Evolutionary conservation across 2,888 invertebrate species (phyloP), one percentile per base, ranked within the genome.

Genomic region (Ommatoiulus sabulosus): DNA sequence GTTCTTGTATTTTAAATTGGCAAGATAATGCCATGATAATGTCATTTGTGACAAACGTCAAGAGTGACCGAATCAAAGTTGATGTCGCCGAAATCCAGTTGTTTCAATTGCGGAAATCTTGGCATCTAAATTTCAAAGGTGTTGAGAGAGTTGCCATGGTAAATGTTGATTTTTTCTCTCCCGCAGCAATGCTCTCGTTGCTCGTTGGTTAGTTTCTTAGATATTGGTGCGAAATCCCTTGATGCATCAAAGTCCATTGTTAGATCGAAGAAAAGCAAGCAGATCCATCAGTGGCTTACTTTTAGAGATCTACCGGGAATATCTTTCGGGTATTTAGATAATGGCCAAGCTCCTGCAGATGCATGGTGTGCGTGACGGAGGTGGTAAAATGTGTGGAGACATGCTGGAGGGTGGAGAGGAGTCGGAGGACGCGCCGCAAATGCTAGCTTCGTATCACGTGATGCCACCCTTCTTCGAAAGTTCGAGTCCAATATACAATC

Each of bases 241-340:
- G 80, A 35, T 80, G 80, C 80, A 35, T 80, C 80, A 80, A 80
- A 80, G 80, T 80, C 80, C 80, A 35, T 80, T 80, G 80, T 80
- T 35, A 80, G 24, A 35, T 80, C 80, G 80, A 80, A 24, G 80
- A 80, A 35, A 80, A 35, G 80, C 24, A 35, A 35, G 80, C 80
- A 80, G 35, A 80, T 80, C 80, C 80, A 80, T 80, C 80, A 80
- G 80, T 80, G 35, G 80, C 35, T 80, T 80, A 80, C 80, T 80
- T 80, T 80, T 80, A 80, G 35, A 80, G 35, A 35, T 80, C 80
- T 80, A 15, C 8, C 35, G 80, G 80, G 80, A 80, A 80, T 80
- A 80, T 80, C 10, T 80, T 80, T 80, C 35, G 80, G 24, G 80
- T 4, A 35, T 35, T 80, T 80, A 80, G 80, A 80, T 80, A 80